These are phyloP conservation scores for Ageneiosus marmoratus DNA, from an alignment of 2,113 vertebrate species.

Conservation along the genomic window DNA sequence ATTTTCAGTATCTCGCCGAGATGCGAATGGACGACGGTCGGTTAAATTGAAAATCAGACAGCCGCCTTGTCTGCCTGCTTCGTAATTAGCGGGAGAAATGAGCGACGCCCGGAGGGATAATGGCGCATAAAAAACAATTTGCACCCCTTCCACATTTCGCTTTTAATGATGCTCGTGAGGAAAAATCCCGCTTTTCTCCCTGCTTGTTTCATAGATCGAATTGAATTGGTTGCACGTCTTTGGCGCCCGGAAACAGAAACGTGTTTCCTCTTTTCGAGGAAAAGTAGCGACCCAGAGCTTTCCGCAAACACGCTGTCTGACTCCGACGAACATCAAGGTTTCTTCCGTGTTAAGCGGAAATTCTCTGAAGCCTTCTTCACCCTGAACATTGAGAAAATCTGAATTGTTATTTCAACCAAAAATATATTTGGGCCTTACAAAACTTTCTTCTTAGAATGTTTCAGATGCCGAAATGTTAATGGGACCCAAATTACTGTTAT, in stretches of 20 bases:
- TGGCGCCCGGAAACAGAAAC: not conserved
- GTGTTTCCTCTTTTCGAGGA: not conserved
- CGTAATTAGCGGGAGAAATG: constrained; percentile 99
- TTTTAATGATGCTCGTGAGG: constrained; percentile 96
- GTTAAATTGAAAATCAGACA: constrained; percentile 99
- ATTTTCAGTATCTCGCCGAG: constrained; percentile 97
- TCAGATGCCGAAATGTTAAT: not conserved
- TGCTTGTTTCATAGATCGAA: constrained; percentile 86
- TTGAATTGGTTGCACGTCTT: constrained; percentile 73
- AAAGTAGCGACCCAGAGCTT: not conserved
- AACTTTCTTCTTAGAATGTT: not conserved
- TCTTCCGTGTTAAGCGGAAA: not conserved
- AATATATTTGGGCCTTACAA: not conserved
- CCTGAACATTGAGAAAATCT: too few species aligned
- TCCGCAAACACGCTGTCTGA: not conserved
- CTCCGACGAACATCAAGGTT: not conserved
- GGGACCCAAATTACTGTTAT: not conserved
- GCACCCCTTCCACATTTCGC: constrained; percentile 83
- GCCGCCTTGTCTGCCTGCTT: constrained; percentile 98
- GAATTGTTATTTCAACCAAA: too few species aligned
- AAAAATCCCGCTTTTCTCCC: constrained; percentile 94
- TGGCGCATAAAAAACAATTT: constrained; percentile 99
- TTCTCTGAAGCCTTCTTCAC: not conserved
- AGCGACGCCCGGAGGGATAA: constrained; percentile 99
- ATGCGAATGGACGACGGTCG: constrained; percentile 99